Base-by-base conservation (phyloP, 2,888 invertebrate genomes). In the Cephus spinipes region DNA sequence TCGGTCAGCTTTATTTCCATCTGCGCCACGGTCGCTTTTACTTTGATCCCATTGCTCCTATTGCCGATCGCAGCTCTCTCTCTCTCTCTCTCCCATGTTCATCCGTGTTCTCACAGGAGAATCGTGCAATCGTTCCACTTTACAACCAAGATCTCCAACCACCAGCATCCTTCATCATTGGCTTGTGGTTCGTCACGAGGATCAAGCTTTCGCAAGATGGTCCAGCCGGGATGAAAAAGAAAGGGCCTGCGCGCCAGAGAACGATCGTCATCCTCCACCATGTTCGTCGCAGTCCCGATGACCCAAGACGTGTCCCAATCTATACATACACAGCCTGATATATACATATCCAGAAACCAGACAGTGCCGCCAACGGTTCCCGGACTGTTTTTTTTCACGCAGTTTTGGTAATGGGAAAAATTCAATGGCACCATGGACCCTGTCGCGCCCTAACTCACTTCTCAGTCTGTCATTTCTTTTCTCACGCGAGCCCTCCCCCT, bases 41-140 rank as follows among this genome's bases (percentile, higher is more conserved):
- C 55, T 55, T 55, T 55, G 55, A 55, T 55, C 55, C 55, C 55
- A 6, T 23, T 55, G 55, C 55, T 55, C 23, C 55, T 55, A 55
- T 55, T 55, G 55, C 55, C 81, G 74, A 32, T 71, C 80, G 76
- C 75, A 78, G 79, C 77, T 79, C 77, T 80, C 31, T 33, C 6
- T 71, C 23, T 33, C 71, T 32, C 73, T n/a, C n/a, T n/a, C n/a
- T n/a, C n/a, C 55, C 73, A 30, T 69, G 74, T 77, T 68, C 12
- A 68, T 68, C 31, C 32, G 23, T 23, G 55, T 55, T 55, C 55
- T 55, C 55, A 55, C 55, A 23, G 9, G 2, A 9, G 55, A 55
- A 15, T 23, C 55, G 55, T 55, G 55, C 55, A 55, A 55, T 55
- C 55, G 55, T 55, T 55, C 55, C 55, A 55, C 55, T 55, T 55